Percentiles rank a stretch among this genome's conserved stretches.
Conservation (phyloP, 1,140 invertebrate genomes). For the Orius laevigatus region DNA sequence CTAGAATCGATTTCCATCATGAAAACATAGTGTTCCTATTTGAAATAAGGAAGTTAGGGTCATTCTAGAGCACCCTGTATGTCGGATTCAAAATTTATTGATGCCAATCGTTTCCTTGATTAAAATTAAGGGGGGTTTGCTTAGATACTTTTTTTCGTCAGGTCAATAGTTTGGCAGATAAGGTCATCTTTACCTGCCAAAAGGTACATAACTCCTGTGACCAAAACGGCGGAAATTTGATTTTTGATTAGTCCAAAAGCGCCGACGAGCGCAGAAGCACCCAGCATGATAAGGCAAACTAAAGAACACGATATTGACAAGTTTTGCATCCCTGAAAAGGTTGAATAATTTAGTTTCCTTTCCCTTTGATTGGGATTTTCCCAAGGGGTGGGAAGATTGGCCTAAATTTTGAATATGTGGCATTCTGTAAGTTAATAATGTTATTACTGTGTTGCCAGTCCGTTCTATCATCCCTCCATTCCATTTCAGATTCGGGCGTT, state of each 20-base stretch:
- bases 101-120: no score
- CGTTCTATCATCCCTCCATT: constrained; percentile 42
- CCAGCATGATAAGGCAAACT: constrained; percentile 72
- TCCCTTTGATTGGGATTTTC: constrained; percentile 2
- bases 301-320: constrained; percentile 78
- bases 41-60: no score
- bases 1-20: no score
- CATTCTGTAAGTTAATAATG: background rate
- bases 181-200: constrained; percentile 70
- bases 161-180: no score
- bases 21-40: no score
- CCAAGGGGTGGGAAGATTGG: background rate
- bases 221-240: constrained; percentile 74
- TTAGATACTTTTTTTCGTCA: no score
- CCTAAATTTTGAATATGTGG: no score
- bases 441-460: constrained; percentile 69
- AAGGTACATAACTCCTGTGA: constrained; percentile 82
- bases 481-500: constrained; percentile 42
- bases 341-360: background rate
- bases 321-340: constrained; percentile 72
- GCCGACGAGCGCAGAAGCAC: constrained; percentile 63
- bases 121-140: no score
- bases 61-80: no score
- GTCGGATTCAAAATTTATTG: no score
- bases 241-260: constrained; percentile 69